phyloP scores from a whole-genome alignment of 2,113 vertebrate genomes.

The Tyto alba region DNA sequence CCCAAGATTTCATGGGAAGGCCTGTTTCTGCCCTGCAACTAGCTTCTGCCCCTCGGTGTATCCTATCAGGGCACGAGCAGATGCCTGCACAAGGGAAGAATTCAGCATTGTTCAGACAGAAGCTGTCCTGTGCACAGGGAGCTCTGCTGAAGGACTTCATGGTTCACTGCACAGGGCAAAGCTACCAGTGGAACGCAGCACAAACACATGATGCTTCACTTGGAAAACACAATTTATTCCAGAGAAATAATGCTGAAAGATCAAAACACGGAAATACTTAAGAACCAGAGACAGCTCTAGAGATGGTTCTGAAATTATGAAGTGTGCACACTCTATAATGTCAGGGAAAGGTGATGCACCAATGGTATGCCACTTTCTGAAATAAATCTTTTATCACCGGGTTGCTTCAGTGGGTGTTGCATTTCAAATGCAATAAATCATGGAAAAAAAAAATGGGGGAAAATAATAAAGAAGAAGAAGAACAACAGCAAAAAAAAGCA shows the following conservation, averaged over 20 bases:
- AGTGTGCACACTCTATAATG: background rate
- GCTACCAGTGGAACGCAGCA: slow-evolving; percentile 3
- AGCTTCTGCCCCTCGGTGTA: background rate
- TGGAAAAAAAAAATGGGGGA: background rate
- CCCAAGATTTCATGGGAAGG: background rate
- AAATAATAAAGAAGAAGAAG: too few relatives aligned
- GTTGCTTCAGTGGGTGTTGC: background rate
- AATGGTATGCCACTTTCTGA: background rate
- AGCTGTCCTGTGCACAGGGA: background rate
- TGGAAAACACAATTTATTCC: slow-evolving; percentile 31
- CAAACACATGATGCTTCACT: slow-evolving; percentile 22
- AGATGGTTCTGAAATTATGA: background rate
- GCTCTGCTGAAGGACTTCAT: background rate
- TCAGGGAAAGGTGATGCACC: background rate
- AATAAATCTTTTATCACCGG: background rate
- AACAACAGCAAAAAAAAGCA: background rate
- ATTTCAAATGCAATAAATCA: background rate
- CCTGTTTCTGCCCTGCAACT: background rate
- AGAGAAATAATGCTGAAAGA: background rate
- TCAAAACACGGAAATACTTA: background rate
- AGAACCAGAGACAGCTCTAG: background rate
- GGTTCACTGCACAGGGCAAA: background rate
- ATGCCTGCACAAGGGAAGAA: background rate
- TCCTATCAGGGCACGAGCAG: background rate
- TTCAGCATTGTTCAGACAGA: background rate